Base-by-base conservation (phyloP, 2,888 invertebrate species). In the Campoplex nolae region DNA sequence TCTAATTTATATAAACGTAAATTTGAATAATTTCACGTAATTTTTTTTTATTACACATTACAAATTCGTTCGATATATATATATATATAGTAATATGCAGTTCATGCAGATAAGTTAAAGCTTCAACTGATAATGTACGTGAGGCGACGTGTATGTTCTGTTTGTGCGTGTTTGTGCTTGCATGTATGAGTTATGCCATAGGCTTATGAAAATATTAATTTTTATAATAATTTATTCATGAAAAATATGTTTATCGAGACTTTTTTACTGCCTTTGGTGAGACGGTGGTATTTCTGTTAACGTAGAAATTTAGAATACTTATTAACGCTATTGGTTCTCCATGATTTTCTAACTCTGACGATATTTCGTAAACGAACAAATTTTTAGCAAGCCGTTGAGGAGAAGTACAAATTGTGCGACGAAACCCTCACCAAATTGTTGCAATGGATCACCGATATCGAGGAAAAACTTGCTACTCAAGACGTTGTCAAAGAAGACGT, bases 381-480 rank as follows among this genome's bases (percentile, higher is more conserved):
- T 93, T 95, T 96, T 90, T 96, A 98, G 98, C 98, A 98, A 97
- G 98, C 98, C 93, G 98, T 98, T 91, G 98, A 98, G 95, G 98
- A 98, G 95, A 98, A 98, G 95, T 98, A 98, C 96, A 97, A 97
- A 94, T 96, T 98, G 92, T 98, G 98, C 95, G 98, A 98, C 94
- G 98, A 98, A 94, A 97, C 97, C 65, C 95, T 98, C 85, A 96
- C 97, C 88, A 97, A 97, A 93, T 95, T 98, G 84, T 95, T 98
- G 91, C 97, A 97, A 94, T 98, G 98, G 98, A 97, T 99, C 90
- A 96, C 96, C 38, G 97, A 97, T 86, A 96, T 98, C 11, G 98
- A 99, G 95, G 97, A 97, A 89, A 96, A 97, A 91, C 95, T 99
- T 90, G 97, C 98, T 68, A 96, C 97, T 89, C 98, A 98, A 93